Conservation (phyloP, 1,140 invertebrate genomes). For the Plectrocnemia conspersa region DNA sequence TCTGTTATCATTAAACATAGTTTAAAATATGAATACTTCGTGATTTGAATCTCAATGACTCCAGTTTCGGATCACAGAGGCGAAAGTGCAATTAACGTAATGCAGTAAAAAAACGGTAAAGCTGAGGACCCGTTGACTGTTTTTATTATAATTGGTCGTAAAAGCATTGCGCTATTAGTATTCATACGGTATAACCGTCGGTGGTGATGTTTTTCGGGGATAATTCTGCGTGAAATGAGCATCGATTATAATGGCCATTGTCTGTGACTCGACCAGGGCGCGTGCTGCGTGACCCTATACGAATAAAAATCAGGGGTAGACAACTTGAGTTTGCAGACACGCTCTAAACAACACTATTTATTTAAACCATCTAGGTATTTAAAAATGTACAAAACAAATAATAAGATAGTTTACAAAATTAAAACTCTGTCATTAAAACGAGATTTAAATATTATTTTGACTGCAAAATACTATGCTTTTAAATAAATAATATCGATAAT, state of each 20-base stretch:
- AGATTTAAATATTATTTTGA: too few relatives aligned
- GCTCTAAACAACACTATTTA: too few relatives aligned
- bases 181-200: conserved; percentile 13
- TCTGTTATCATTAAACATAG: background rate
- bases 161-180: conserved; percentile 14
- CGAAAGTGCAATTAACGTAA: too few relatives aligned
- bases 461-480: too few relatives aligned
- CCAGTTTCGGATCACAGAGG: too few relatives aligned
- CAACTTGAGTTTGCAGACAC: background rate
- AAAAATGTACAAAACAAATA: too few relatives aligned
- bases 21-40: too few relatives aligned
- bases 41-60: too few relatives aligned
- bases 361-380: too few relatives aligned
- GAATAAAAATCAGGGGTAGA: background rate
- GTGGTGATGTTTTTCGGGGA: conserved; percentile 28
- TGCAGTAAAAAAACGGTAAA: background rate
- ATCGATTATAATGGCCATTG: conserved; percentile 23
- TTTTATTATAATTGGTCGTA: conserved; percentile 16
- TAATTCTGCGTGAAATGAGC: conserved; percentile 34
- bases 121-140: conserved; percentile 19
- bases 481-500: too few relatives aligned
- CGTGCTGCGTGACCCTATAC: conserved; percentile 23
- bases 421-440: too few relatives aligned
- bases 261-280: conserved; percentile 18
- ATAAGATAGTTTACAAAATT: too few relatives aligned